These are phyloP conservation scores for Pocillopora damicornis DNA, from an alignment of 64 coral and sea anemone genomes.

Conservation along the genomic window DNA sequence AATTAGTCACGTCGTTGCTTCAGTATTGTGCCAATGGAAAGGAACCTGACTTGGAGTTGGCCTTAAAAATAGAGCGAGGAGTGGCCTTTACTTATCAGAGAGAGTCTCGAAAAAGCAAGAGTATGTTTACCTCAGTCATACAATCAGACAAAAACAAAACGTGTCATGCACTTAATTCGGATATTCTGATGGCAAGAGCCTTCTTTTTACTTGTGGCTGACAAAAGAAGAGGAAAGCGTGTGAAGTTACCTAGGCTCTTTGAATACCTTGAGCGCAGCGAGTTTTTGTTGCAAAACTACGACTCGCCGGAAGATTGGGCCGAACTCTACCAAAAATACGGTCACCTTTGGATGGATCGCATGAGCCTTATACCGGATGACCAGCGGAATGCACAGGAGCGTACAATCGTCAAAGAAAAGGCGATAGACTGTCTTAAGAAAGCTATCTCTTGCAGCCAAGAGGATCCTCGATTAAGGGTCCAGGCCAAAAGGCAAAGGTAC, in stretches of 20 bases:
- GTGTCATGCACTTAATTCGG: background rate
- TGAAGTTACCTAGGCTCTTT: background rate
- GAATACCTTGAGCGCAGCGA: background rate
- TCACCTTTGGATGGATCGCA: background rate
- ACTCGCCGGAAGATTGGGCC: background rate
- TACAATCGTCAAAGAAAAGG: background rate
- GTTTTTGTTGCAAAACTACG: background rate
- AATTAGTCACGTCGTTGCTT: background rate
- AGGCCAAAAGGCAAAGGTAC: background rate
- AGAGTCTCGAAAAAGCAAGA: background rate
- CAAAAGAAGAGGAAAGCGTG: background rate
- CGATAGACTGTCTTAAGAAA: background rate
- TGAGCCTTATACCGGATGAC: background rate
- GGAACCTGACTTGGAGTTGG: background rate
- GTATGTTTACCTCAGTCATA: background rate
- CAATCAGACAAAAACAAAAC: background rate
- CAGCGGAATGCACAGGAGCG: background rate
- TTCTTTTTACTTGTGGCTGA: background rate
- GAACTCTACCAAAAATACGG: background rate
- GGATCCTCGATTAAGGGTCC: background rate
- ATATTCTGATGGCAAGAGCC: background rate
- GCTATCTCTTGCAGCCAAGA: background rate
- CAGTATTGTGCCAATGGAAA: background rate
- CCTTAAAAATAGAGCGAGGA: background rate
- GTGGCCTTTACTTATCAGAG: background rate